Evolutionary conservation across 2,113 vertebrate species (phyloP).

Genomic region (Sapayoa aenigma): DNA sequence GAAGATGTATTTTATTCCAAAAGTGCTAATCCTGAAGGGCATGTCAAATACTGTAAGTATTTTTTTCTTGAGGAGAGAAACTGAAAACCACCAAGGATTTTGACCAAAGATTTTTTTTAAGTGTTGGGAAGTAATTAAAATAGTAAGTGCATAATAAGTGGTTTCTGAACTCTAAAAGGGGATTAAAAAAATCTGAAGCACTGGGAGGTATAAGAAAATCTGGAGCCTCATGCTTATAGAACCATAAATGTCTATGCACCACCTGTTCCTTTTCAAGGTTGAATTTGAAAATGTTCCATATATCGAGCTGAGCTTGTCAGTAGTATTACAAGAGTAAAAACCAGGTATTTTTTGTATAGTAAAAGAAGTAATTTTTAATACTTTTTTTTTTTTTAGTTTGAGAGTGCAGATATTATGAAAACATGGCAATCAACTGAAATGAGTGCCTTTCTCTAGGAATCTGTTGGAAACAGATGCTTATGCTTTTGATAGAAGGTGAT

Average conservation of each 20-base stretch:
- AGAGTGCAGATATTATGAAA: background rate
- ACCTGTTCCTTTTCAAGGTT: background rate
- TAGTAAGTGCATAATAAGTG: background rate
- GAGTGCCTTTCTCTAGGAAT: background rate
- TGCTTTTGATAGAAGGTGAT: background rate
- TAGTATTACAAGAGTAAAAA: background rate
- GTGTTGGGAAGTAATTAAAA: slow-evolving; percentile 28
- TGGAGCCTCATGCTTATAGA: background rate
- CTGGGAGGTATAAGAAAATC: background rate
- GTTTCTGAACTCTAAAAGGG: background rate
- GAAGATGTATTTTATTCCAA: slow-evolving; percentile 28
- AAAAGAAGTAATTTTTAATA: background rate
- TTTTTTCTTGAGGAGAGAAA: background rate
- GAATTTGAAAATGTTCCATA: background rate
- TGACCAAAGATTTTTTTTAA: background rate
- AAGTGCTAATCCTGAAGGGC: slow-evolving; percentile 32
- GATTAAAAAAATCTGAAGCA: background rate
- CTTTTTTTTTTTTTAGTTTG: background rate
- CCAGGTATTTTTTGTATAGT: background rate
- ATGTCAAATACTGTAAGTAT: background rate
- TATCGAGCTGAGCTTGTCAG: background rate
- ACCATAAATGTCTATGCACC: background rate
- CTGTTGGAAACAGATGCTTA: background rate
- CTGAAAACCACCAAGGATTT: background rate
- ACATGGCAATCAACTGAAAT: background rate